Conservation (phyloP, 2,797 vertebrate genomes). For the Sebastes cheni region DNA sequence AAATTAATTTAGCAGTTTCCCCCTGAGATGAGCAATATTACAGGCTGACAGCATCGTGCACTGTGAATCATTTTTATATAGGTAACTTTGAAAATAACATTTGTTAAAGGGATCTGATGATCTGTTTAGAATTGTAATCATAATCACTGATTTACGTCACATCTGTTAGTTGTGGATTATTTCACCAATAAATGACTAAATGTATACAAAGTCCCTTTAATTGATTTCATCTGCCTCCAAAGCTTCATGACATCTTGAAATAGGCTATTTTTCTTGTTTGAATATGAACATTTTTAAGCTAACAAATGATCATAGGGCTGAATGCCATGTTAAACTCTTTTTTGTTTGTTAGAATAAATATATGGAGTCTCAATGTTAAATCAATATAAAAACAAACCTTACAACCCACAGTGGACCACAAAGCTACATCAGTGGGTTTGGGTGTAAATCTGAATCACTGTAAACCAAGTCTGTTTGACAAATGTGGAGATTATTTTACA, state of each 20-base stretch:
- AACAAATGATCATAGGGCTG: background rate
- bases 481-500: background rate
- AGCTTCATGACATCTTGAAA: background rate
- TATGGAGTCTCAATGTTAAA: background rate
- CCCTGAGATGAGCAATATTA: slow-evolving; percentile 50
- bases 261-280: background rate
- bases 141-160: slow-evolving; percentile 37
- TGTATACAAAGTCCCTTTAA: background rate
- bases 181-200: background rate
- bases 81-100: slow-evolving; percentile 23
- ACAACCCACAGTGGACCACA: background rate
- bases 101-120: slow-evolving; percentile 25
- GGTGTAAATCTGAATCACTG: no score
- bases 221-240: background rate
- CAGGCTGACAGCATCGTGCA: slow-evolving; percentile 27
- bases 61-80: slow-evolving; percentile 26
- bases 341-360: background rate
- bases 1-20: slow-evolving; percentile 58
- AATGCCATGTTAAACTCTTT: background rate
- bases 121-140: slow-evolving; percentile 17
- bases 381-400: background rate
- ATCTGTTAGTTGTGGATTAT: background rate
- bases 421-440: background rate
- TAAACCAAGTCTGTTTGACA: background rate
- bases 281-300: background rate